Evolutionary conservation across 1,140 invertebrate species (phyloP), one percentile per base, ranked within the genome.

Genomic region (Aphaenogaster ashmeadi): DNA sequence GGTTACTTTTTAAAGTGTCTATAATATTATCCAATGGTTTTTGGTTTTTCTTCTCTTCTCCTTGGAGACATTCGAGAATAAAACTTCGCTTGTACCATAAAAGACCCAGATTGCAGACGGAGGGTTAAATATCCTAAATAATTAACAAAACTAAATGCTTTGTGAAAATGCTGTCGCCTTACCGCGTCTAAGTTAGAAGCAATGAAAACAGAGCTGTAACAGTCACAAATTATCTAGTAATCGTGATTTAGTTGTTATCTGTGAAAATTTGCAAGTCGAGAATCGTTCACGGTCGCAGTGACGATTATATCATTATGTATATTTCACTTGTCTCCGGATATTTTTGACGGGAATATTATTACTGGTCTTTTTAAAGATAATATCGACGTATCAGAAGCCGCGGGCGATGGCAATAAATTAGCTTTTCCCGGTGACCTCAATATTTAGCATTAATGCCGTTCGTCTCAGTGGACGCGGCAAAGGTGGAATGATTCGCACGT

Each of bases 381-480:
- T 81, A 81, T 81, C 52, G 78, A 81, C 21, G 36, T 81, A 18
- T 64, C 41, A 50, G 41, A 69, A 81, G 8, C 7, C 47, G 13
- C 50, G 41, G 38, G n/a, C 18, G 11, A 64, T 50, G 78, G 36
- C 36, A 38, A 56, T 69, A 71, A 81, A 71, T 71, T 44, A 58
- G 21, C 78, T 81, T 58, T 52, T 58, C n/a, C 15, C 66, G 47
- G 9, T 81, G 79, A 81, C 79, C 79, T 81, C 79, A 66, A 81
- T 71, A 81, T 81, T 81, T 71, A 71, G 50, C 79, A 60, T 81
- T 71, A 81, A 81, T 71, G 66, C 15, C 18, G 75, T 41, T 33
- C 62, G 62, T 44, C 38, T 52, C 38, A 33, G 4, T 15, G 64
- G 36, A 80, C 36, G 18, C 18, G 13, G 36, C 36, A 69, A 80